phyloP scores from a whole-genome alignment of 2,113 vertebrate genomes.

The Brachyhypopomus occidentalis region DNA sequence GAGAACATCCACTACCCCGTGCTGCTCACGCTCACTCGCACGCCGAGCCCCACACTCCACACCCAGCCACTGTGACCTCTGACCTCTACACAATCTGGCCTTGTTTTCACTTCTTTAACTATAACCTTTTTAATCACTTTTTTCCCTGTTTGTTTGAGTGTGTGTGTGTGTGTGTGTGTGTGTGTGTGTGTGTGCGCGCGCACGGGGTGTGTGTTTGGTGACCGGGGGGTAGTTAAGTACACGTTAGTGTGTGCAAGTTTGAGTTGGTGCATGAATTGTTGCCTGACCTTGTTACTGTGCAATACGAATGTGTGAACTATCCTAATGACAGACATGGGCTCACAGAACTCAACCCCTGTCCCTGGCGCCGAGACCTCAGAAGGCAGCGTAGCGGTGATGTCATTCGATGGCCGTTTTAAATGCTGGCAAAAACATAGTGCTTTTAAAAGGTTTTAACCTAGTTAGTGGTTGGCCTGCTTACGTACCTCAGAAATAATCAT shows the following conservation, averaged over 20 bases:
- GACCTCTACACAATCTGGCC: conserved; percentile 32
- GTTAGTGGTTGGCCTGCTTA: conserved; percentile 25
- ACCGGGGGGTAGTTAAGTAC: too few relatives aligned
- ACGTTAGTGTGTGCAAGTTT: not conserved
- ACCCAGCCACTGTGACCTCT: conserved; percentile 50
- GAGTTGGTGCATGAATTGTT: conserved; percentile 43
- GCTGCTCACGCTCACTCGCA: conserved; percentile 85
- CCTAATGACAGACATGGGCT: conserved; percentile 26
- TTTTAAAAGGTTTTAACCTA: too few relatives aligned
- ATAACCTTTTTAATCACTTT: conserved; percentile 45
- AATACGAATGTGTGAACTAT: conserved; percentile 46
- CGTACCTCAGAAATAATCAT: conserved; percentile 16
- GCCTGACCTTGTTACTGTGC: conserved; percentile 66
- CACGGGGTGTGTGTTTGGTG: not conserved
- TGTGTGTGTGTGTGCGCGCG: conserved; percentile 17
- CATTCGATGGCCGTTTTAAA: conserved; percentile 14
- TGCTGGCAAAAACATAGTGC: not conserved
- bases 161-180: conserved; percentile 6
- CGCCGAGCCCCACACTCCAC: conserved; percentile 46
- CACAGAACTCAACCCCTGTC: conserved; percentile 20
- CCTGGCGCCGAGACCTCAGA: not conserved
- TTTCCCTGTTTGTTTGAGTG: not conserved
- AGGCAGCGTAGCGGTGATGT: conserved; percentile 14
- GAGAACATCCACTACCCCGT: conserved; percentile 95
- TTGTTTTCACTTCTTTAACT: conserved; percentile 47